Conservation (phyloP, 2,888 invertebrate species). For the Amphipoea lucens region DNA sequence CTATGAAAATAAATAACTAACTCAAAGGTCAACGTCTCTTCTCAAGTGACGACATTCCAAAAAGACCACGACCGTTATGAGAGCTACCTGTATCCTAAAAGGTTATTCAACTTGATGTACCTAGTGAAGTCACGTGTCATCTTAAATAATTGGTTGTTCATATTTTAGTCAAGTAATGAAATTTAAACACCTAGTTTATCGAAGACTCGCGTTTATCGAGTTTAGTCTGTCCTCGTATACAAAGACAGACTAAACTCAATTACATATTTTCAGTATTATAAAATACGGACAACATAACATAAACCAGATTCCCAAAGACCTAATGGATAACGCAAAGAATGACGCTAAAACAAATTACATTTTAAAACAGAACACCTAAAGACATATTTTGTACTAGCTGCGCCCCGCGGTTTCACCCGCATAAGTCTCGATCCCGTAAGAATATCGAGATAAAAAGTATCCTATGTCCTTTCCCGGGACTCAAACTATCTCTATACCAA, state of each 20-base stretch:
- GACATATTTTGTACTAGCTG: neutral
- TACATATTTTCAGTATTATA: neutral
- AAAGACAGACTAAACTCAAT: neutral
- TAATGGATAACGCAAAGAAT: constrained; percentile 30
- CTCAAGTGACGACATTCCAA: neutral
- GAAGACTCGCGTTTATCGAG: no score
- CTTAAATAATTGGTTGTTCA: neutral
- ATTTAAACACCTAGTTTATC: no score
- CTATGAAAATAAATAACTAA: neutral
- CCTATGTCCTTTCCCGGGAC: no score
- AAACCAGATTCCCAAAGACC: no score
- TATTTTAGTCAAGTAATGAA: neutral
- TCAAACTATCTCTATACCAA: no score
- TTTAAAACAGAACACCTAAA: constrained; percentile 12
- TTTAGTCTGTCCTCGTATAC: no score
- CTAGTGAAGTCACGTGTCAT: no score
- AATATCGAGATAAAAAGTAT: no score
- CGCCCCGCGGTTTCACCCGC: no score
- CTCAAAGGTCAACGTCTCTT: constrained; percentile 10
- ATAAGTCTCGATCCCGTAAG: no score
- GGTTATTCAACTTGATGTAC: neutral
- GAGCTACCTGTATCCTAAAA: neutral
- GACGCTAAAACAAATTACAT: constrained; percentile 36
- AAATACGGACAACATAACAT: neutral
- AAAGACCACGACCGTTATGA: constrained; percentile 4